Conservation (phyloP, 2,797 vertebrate genomes). For the Gorsachius magnificus region DNA sequence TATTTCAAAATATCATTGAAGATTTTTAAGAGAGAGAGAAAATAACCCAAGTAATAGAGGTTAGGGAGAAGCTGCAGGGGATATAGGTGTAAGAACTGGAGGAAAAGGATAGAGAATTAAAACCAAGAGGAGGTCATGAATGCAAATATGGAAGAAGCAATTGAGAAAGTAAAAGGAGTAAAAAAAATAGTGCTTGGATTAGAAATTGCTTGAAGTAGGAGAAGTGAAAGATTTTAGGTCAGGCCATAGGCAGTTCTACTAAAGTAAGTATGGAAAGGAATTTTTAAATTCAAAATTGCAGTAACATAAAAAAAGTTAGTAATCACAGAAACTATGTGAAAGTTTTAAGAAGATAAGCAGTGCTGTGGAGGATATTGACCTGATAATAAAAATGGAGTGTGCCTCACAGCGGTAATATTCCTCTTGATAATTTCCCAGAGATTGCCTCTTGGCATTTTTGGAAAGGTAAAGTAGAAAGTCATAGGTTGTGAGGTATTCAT, state of each 20-base stretch:
- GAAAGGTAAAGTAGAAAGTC: neutral
- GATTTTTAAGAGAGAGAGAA: neutral
- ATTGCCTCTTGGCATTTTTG: neutral
- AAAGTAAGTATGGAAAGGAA: neutral
- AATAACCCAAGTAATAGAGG: neutral
- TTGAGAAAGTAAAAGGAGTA: neutral
- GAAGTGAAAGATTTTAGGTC: neutral
- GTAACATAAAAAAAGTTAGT: neutral
- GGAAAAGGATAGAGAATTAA: neutral
- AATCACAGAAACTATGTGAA: neutral
- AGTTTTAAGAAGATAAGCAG: slow-evolving; percentile 2
- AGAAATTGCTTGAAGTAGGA: neutral
- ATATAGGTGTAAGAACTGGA: neutral
- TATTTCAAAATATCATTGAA: neutral
- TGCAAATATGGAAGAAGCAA: neutral
- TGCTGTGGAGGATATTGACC: neutral
- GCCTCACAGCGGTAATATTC: neutral
- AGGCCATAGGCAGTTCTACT: neutral
- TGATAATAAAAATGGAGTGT: slow-evolving; percentile 15
- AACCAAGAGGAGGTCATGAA: neutral
- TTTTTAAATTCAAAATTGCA: neutral
- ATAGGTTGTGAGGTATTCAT: neutral
- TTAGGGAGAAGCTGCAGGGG: neutral
- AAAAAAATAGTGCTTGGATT: neutral
- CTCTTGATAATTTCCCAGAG: neutral